These are phyloP conservation scores for Campoplex nolae DNA, from an alignment of 2,888 invertebrate genomes.

Conservation along the genomic window DNA sequence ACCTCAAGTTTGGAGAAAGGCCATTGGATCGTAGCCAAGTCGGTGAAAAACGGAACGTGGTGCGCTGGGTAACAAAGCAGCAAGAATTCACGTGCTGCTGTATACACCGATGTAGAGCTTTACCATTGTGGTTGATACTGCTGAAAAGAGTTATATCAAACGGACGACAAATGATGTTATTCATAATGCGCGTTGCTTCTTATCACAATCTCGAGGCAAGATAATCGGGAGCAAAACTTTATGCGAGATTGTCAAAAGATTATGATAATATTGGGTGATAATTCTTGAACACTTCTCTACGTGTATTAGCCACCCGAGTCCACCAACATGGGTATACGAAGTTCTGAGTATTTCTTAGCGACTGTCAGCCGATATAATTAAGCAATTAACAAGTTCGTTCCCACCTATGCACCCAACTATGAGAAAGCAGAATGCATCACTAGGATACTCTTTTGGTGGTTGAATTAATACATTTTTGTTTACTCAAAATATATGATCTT, in stretches of 20 bases:
- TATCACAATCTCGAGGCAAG: conserved; percentile 43
- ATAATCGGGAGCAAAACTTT: conserved; percentile 10
- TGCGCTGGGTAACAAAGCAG: conserved; percentile 53
- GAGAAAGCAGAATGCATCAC: background rate
- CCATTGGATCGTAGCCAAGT: conserved; percentile 69
- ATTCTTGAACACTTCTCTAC: background rate
- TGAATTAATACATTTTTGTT: no score
- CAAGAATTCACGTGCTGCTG: conserved; percentile 63
- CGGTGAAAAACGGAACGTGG: conserved; percentile 66
- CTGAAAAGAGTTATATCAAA: conserved; percentile 52
- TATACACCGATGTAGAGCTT: conserved; percentile 36
- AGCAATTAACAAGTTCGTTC: background rate
- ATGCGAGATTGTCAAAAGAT: background rate
- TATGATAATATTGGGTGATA: background rate
- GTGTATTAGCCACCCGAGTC: background rate
- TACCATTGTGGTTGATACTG: conserved; percentile 22
- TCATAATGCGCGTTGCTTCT: conserved; percentile 39
- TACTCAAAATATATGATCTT: no score
- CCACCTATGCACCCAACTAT: background rate
- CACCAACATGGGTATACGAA: background rate
- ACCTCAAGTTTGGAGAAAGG: conserved; percentile 67
- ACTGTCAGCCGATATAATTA: background rate
- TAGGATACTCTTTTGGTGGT: background rate
- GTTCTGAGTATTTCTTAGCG: background rate
- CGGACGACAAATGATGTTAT: conserved; percentile 43